Evolutionary conservation across 2,113 vertebrate species (phyloP).

Genomic region (Corydoras sp.): DNA sequence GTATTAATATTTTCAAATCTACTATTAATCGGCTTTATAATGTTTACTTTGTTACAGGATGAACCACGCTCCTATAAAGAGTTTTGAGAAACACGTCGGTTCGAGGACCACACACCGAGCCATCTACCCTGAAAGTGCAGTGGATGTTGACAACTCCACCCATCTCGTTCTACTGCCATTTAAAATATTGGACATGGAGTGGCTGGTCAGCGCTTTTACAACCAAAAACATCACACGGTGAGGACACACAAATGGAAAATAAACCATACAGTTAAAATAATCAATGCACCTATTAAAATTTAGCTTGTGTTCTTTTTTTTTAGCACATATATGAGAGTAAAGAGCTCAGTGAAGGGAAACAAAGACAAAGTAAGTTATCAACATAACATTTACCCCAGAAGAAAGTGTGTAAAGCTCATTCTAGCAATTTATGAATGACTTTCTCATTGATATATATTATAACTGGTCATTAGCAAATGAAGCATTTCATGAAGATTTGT

Average conservation of each 20-base stretch:
- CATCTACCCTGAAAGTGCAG: conserved; percentile 89
- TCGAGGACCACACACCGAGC: conserved; percentile 85
- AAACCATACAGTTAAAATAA: background rate
- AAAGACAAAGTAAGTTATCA: conserved; percentile 45
- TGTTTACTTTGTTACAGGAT: too few species aligned
- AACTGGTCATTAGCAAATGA: too few species aligned
- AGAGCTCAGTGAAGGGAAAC: conserved; percentile 29
- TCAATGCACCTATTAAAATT: background rate
- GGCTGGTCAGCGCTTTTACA: conserved; percentile 83
- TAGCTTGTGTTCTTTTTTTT: background rate
- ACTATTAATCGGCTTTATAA: too few species aligned
- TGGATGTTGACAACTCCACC: conserved; percentile 73
- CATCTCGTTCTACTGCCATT: conserved; percentile 86
- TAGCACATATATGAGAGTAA: conserved; percentile 20
- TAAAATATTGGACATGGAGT: conserved; percentile 84
- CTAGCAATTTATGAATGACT: too few species aligned
- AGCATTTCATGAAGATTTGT: too few species aligned
- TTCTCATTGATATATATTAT: too few species aligned
- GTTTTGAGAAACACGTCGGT: conserved; percentile 82
- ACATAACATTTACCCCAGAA: too few species aligned
- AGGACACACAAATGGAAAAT: conserved; percentile 45
- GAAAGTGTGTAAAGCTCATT: too few species aligned
- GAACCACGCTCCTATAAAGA: conserved; percentile 49
- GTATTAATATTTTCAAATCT: too few species aligned
- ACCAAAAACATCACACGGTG: conserved; percentile 81